Evolutionary conservation across 2,797 vertebrate genomes (phyloP), one percentile per base, ranked within the genome.

Genomic region (Brachyalestes nurse): DNA sequence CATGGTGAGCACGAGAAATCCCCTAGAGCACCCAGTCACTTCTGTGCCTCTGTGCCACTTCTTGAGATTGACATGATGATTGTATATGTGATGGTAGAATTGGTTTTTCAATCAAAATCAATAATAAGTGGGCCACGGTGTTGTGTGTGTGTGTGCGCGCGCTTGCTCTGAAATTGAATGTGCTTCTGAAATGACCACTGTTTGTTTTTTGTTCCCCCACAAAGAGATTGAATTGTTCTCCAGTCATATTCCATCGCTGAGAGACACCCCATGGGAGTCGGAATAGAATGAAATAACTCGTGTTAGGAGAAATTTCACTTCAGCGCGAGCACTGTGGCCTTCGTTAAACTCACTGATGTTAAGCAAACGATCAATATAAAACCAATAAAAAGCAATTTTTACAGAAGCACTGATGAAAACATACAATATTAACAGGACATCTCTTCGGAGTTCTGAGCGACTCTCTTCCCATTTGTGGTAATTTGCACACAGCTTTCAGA

Each of bases 151-250:
- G 14, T 64, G 28, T 17, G 5, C 38, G 49, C 47, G 58, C 75
- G 38, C 58, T 78, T 79, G 75, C 72, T n/a, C 45, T 66, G 57
- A 77, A 82, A 85, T 80, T 77, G 71, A 85, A 83, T 78, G 83
- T 80, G 79, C 62, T 58, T 78, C 61, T 77, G 49, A 69, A 70
- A 72, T 67, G 40, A 34, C 58, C 47, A 62, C 77, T 55, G 57
- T 70, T 19, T 0, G 28, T 10, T 66, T 66, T 23, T 45, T 21
- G 16, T 49, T 40, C 42, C n/a, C 9, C 14, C 34, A 6, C 67
- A 60, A 67, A 47, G 45, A 70, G 64, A 79, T 82, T 70, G 13
- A 70, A 40, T 75, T 79, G 57, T 57, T 71, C 71, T 83, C 69
- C 34, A 40, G 23, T 47, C 79, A 71, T 62, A 62, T 74, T 78